Evolutionary conservation across 30 jellyfish, hydroid and myxozoan genomes (phyloP).

Genomic region (Aurelia aurita complex sp. Pacific): DNA sequence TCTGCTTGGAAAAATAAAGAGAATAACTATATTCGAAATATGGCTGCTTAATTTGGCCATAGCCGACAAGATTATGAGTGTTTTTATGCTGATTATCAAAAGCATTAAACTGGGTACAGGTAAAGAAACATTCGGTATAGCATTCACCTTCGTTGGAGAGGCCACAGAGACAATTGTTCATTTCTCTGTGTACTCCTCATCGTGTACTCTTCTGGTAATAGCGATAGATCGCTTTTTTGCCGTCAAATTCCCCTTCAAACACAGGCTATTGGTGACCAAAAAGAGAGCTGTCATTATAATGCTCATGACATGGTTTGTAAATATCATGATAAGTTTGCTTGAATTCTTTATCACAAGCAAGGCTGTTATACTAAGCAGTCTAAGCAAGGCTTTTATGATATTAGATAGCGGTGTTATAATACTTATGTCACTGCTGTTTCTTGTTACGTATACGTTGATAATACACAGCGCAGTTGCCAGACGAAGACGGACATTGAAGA

Average conservation of each 20-base stretch:
- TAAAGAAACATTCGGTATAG: not conserved
- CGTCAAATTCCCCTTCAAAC: constrained; percentile 28
- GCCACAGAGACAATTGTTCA: not conserved
- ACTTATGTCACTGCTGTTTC: not conserved
- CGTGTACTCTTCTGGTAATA: not conserved
- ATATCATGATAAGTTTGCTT: too few species aligned
- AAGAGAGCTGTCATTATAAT: constrained; percentile 1
- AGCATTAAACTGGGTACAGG: not conserved
- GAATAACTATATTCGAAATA: constrained; percentile 18
- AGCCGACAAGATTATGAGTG: constrained; percentile 2
- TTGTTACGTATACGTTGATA: not conserved
- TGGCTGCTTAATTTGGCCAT: constrained; percentile 10
- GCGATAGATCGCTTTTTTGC: constrained; percentile 31
- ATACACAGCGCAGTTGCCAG: not conserved
- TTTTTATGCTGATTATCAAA: not conserved
- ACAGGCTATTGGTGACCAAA: constrained; percentile 43
- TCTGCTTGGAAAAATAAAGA: not conserved
- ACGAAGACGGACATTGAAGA: not conserved
- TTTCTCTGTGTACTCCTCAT: constrained; percentile 18
- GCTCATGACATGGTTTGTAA: not conserved
- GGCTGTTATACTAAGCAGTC: too few species aligned
- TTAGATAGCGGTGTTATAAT: constrained; percentile 1
- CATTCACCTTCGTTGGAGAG: not conserved
- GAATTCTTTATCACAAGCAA: too few species aligned
- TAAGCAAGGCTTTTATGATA: not conserved